Percentiles rank a stretch among this genome's conserved stretches.
Conservation (phyloP, 2,113 vertebrate species). For the Bos javanicus region DNA sequence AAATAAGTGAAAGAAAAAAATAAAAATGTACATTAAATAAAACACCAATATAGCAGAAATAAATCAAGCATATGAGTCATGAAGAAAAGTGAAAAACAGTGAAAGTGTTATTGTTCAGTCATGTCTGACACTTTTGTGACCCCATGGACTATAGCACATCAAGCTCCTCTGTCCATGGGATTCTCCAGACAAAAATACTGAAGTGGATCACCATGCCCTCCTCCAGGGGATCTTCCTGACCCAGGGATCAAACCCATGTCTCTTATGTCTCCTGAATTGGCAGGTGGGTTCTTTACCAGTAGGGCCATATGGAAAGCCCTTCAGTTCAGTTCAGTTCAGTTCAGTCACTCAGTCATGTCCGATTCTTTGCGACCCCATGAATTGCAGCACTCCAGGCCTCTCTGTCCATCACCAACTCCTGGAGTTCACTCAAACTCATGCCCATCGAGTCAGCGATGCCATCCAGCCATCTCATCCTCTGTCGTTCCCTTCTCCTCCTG, state of each 20-base stretch:
- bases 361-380: too few species aligned
- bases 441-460: rapidly evolving
- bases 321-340: too few species aligned
- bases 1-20: not conserved
- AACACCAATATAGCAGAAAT: not conserved
- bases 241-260: not conserved
- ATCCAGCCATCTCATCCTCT: too few species aligned
- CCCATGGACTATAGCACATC: not conserved
- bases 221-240: not conserved
- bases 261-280: not conserved
- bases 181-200: not conserved
- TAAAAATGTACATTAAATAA: not conserved
- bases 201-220: not conserved
- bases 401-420: too few species aligned
- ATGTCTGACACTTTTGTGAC: not conserved
- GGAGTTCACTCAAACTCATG: too few species aligned
- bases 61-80: not conserved
- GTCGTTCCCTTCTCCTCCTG: too few species aligned
- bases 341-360: rapidly evolving
- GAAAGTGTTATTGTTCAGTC: not conserved
- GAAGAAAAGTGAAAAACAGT: not conserved
- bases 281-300: not conserved
- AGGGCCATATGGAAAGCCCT: not conserved
- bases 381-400: too few species aligned
- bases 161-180: not conserved